These are phyloP conservation scores for Palythoa heliodiscus DNA, from an alignment of 92 coral and sea anemone genomes.

Conservation along the genomic window DNA sequence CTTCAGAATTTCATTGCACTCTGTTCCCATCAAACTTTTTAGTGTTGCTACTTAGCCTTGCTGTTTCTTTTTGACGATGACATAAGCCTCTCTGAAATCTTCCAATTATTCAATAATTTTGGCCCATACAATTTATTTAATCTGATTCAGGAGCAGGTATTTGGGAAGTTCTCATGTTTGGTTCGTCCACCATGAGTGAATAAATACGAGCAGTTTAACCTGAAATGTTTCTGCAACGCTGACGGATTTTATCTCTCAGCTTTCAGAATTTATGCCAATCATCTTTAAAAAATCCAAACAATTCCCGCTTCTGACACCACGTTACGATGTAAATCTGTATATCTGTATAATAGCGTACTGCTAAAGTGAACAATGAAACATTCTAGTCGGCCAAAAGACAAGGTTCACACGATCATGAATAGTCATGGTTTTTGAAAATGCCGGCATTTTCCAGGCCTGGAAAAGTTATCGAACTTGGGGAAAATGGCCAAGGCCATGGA, in stretches of 20 bases:
- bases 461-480: too few relatives aligned
- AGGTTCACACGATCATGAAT: too few relatives aligned
- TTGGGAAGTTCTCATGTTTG: neutral
- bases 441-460: too few relatives aligned
- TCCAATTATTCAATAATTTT: constrained; percentile 2
- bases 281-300: too few relatives aligned
- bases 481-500: too few relatives aligned
- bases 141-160: neutral
- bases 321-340: too few relatives aligned
- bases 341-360: too few relatives aligned
- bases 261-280: constrained; percentile 2
- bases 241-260: neutral
- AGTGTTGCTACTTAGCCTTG: neutral
- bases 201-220: neutral
- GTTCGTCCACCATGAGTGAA: neutral
- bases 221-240: neutral
- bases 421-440: too few relatives aligned
- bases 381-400: too few relatives aligned
- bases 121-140: too few relatives aligned
- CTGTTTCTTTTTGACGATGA: neutral
- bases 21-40: constrained; percentile 10
- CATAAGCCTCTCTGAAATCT: constrained; percentile 12
- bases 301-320: too few relatives aligned
- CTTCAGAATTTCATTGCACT: constrained; percentile 21
- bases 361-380: too few relatives aligned